Evolutionary conservation across 2,113 vertebrate genomes (phyloP).

Genomic region (rat (Rattus norvegicus)): DNA sequence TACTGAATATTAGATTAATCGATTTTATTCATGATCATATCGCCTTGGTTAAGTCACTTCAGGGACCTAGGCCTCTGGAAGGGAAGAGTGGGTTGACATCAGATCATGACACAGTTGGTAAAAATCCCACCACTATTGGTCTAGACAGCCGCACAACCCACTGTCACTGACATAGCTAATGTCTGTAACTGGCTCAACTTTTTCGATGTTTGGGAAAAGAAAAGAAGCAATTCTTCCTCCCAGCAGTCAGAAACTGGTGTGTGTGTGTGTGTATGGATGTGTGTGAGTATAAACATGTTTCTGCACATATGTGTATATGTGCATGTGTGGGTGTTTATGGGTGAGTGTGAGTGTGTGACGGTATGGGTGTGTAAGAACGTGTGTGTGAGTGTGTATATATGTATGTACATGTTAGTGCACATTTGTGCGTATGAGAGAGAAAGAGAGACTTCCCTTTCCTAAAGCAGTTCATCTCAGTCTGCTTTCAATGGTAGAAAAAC

Average conservation of each 20-base stretch:
- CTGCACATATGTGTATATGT: no score
- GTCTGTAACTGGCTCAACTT: background rate
- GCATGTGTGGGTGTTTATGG: no score
- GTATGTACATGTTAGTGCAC: no score
- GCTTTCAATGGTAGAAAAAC: slow-evolving; percentile 14
- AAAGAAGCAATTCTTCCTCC: background rate
- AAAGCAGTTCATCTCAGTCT: background rate
- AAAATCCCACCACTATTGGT: accelerated
- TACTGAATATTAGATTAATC: background rate
- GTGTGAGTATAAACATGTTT: no score
- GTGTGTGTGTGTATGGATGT: background rate
- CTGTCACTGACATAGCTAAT: no score
- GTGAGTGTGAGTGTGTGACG: no score
- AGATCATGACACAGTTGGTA: background rate
- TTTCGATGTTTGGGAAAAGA: background rate
- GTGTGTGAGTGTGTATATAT: no score
- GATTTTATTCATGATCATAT: background rate
- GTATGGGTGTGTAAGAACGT: no score
- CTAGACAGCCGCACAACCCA: background rate
- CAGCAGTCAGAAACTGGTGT: background rate
- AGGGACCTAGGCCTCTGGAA: background rate
- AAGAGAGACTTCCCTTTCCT: background rate
- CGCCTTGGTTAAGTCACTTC: background rate
- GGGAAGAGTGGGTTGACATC: background rate
- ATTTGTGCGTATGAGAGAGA: background rate